These are phyloP conservation scores for Propithecus perrieri DNA, from an alignment of 2,797 vertebrate genomes.

Conservation along the genomic window DNA sequence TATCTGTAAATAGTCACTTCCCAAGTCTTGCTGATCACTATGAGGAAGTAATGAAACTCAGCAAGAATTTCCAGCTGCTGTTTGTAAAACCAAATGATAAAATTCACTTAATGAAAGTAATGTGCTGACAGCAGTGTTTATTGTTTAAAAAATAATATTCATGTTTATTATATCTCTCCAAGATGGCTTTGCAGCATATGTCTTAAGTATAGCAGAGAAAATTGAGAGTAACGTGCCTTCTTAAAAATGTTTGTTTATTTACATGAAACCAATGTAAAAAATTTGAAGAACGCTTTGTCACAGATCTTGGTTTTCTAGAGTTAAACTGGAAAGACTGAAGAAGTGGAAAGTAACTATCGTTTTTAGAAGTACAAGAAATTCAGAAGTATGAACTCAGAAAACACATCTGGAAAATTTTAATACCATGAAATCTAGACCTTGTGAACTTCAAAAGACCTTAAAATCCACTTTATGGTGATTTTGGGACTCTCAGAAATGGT, in stretches of 20 bases:
- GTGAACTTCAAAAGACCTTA: slow-evolving; percentile 69
- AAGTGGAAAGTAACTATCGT: slow-evolving; percentile 59
- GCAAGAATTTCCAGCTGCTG: slow-evolving; percentile 65
- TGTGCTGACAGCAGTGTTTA: slow-evolving; percentile 50
- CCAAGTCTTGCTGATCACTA: slow-evolving; percentile 21
- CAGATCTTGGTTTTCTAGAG: slow-evolving; percentile 45
- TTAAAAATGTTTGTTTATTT: neutral
- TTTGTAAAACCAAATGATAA: slow-evolving; percentile 64
- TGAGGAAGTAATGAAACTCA: slow-evolving; percentile 63
- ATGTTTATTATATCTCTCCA: slow-evolving; percentile 63
- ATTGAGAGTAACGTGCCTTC: neutral
- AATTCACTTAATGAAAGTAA: slow-evolving; percentile 71
- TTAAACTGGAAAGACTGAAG: slow-evolving; percentile 31
- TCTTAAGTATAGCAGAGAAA: slow-evolving; percentile 13
- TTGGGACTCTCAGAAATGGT: slow-evolving; percentile 57
- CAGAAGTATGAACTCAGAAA: slow-evolving; percentile 58
- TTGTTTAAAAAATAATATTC: slow-evolving; percentile 64
- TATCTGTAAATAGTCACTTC: slow-evolving; percentile 21
- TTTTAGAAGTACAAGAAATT: slow-evolving; percentile 63
- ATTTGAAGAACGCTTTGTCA: slow-evolving; percentile 31
- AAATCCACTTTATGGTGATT: slow-evolving; percentile 72
- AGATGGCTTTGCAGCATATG: slow-evolving; percentile 39
- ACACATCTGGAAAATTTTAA: slow-evolving; percentile 74
- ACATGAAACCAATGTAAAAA: slow-evolving; percentile 30
- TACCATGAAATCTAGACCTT: slow-evolving; percentile 76